Conservation (phyloP, 1,140 invertebrate species). For the Drosophila setifemur region DNA sequence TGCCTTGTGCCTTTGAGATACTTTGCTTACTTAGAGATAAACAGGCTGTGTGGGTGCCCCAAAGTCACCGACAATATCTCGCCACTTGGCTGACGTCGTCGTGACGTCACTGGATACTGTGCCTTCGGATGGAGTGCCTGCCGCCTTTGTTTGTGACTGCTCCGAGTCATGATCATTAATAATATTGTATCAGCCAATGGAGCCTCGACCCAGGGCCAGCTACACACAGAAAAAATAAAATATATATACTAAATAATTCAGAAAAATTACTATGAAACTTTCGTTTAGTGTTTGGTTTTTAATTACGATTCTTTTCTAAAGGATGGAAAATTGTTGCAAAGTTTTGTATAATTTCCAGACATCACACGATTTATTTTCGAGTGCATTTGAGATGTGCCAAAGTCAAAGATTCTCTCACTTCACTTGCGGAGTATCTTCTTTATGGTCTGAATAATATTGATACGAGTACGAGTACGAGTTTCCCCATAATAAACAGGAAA, state of each 20-base stretch:
- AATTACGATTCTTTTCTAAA: too few relatives aligned
- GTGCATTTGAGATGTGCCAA: background rate
- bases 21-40: constrained; percentile 43
- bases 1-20: background rate
- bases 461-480: constrained; percentile 30
- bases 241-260: background rate
- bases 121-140: too few relatives aligned
- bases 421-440: constrained; percentile 9
- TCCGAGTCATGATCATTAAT: constrained; percentile 55
- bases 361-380: background rate
- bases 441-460: constrained; percentile 16
- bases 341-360: too few relatives aligned
- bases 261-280: background rate
- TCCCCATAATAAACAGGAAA: constrained; percentile 20
- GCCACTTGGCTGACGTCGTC: constrained; percentile 1
- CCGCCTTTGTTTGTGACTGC: constrained; percentile 48
- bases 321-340: too few relatives aligned
- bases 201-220: constrained; percentile 1
- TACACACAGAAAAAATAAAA: background rate
- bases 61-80: constrained; percentile 39
- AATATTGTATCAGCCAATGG: constrained; percentile 53
- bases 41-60: constrained; percentile 19
- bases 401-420: background rate
- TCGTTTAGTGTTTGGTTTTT: too few relatives aligned
- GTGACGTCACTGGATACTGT: constrained; percentile 58